Conservation (phyloP, 1,140 invertebrate species). For the Pentalonia nigronervosa region DNA sequence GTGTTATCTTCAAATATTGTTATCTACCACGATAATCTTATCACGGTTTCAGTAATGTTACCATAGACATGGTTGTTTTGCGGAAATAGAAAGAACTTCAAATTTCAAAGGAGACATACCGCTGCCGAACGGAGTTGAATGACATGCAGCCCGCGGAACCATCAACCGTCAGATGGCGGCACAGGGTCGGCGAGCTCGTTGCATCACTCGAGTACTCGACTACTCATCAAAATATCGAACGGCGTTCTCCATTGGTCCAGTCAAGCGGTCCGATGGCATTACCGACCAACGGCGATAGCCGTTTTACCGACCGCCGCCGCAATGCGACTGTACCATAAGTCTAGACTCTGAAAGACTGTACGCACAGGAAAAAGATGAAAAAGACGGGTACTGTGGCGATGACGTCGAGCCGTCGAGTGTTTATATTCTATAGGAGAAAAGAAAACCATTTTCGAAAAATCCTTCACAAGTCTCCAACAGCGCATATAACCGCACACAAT, state of each 20-base stretch:
- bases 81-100: too few species aligned
- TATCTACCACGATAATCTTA: background rate
- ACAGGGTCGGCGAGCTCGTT: background rate
- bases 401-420: too few species aligned
- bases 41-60: background rate
- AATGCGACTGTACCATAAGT: too few species aligned
- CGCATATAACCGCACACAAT: too few species aligned
- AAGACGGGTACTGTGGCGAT: too few species aligned
- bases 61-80: too few species aligned
- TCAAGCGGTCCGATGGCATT: too few species aligned
- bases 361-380: too few species aligned
- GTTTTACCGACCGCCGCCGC: background rate
- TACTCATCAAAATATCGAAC: background rate
- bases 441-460: background rate
- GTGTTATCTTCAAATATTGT: background rate
- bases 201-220: background rate
- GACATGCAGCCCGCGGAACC: background rate
- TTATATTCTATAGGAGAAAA: too few species aligned
- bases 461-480: too few species aligned
- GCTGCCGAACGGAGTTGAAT: background rate
- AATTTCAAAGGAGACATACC: background rate
- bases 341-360: too few species aligned
- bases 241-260: background rate
- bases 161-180: background rate
- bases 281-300: background rate